A percentile compares a stretch with the other conserved stretches of the same genome.
Conservation (phyloP, 2,888 invertebrate species). For the Aleiodes alternator region DNA sequence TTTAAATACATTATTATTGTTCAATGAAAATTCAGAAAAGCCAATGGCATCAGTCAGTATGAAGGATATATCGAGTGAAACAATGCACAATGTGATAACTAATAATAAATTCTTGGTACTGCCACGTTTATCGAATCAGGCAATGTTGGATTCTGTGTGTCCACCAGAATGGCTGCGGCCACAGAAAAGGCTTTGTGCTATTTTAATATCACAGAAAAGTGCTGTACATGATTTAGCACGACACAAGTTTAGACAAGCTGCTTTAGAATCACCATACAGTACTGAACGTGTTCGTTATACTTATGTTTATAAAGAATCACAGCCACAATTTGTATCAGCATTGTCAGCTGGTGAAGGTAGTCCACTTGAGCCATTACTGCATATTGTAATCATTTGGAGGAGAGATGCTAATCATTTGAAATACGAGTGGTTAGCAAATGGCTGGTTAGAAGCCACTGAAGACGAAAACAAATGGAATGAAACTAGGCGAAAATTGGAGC, state of each 20-base stretch:
- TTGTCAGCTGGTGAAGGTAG: slow-evolving; percentile 80
- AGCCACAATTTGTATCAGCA: slow-evolving; percentile 88
- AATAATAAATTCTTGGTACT: slow-evolving; percentile 92
- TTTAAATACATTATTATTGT: slow-evolving; percentile 88
- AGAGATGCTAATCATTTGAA: slow-evolving; percentile 90
- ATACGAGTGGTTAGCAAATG: slow-evolving; percentile 91
- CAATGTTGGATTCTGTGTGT: slow-evolving; percentile 88
- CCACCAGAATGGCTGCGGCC: slow-evolving; percentile 91
- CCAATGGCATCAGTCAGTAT: slow-evolving; percentile 93
- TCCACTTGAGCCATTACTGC: slow-evolving; percentile 82
- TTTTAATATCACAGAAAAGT: slow-evolving; percentile 85
- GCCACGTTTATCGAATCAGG: slow-evolving; percentile 95
- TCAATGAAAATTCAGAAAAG: slow-evolving; percentile 89
- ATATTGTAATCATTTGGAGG: slow-evolving; percentile 93
- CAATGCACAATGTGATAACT: slow-evolving; percentile 91
- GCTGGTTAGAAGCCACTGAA: slow-evolving; percentile 78
- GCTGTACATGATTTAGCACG: slow-evolving; percentile 80
- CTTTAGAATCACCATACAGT: slow-evolving; percentile 81
- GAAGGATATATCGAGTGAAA: slow-evolving; percentile 91
- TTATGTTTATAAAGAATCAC: slow-evolving; percentile 91
- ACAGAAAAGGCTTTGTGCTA: slow-evolving; percentile 85
- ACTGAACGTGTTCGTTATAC: slow-evolving; percentile 85
- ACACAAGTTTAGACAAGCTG: slow-evolving; percentile 84
- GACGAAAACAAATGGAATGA: slow-evolving; percentile 80
- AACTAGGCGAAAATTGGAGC: slow-evolving; percentile 84